Evolutionary conservation across 2,797 vertebrate species (phyloP), one percentile per base, ranked within the genome.

Genomic region (Sebastes umbrosus): DNA sequence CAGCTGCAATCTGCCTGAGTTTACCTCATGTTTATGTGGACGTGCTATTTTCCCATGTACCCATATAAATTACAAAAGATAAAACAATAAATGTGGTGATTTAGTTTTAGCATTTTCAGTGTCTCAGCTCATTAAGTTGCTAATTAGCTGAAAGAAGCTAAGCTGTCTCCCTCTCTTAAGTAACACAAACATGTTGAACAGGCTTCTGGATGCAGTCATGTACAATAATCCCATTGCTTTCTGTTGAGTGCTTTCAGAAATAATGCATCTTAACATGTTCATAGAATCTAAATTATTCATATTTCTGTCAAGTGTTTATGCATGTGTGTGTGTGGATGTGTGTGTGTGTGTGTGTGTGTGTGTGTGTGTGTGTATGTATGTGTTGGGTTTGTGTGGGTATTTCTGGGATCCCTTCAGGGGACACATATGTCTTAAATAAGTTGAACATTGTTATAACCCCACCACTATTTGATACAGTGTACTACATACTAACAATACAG

Each of bases 251-350:
- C 81, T 46, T 81, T 62, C 9, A 59, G 83, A 89, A 82, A 88
- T 83, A 91, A 84, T 79, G 83, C 72, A 86, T 82, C 50, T 84
- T 87, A 77, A 63, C 84, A 83, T 83, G 79, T 88, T 85, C 81
- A 88, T n/a, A 20, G 29, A 27, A n/a, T 64, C 57, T 85, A 57
- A 89, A 91, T 92, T 84, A 92, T 93, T 92, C 34, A 92, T 70
- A 87, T 83, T 34, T 75, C 54, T 74, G 13, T 69, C 36, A 57
- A 66, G 52, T 34, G 12, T 79, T 34, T 63, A 9, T 55, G 39
- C 31, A 18, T 32, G 52, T 25, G 9, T 73, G 60, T 27, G 11
- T 73, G 60, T 32, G 18, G 4, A 5, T 2, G 2, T 31, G 29
- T 34, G 32, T 32, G 32, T 27, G 46, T 25, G 9, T 58, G 12